These are phyloP conservation scores for Panthera uncia DNA, from an alignment of 2,113 vertebrate species.

Conservation along the genomic window DNA sequence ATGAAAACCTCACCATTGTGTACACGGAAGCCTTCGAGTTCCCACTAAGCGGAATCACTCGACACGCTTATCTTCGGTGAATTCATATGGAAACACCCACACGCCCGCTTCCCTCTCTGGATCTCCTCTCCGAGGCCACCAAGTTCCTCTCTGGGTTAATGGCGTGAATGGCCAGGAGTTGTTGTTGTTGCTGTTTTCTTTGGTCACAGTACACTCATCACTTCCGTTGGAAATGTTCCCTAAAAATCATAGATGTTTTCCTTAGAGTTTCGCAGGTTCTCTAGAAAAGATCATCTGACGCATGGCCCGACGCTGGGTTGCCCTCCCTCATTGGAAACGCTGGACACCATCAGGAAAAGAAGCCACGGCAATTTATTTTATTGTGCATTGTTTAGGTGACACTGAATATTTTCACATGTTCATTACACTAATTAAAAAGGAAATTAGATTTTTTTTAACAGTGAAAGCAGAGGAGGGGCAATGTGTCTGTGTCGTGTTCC, in stretches of 20 bases:
- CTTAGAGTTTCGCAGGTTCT: neutral
- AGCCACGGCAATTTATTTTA: neutral
- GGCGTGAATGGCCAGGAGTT: neutral
- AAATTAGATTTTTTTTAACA: slow-evolving; percentile 49
- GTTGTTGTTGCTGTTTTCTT: neutral
- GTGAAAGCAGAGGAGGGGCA: slow-evolving; percentile 32
- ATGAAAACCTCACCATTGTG: neutral
- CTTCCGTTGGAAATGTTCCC: neutral
- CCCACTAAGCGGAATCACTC: neutral
- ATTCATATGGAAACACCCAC: neutral
- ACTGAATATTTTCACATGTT: neutral
- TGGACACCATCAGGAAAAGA: neutral
- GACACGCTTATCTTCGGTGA: neutral
- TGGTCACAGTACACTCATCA: neutral
- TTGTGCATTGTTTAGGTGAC: neutral
- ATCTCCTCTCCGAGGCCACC: neutral
- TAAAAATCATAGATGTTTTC: slow-evolving; percentile 15
- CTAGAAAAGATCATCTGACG: neutral
- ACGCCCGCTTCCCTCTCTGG: neutral
- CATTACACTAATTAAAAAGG: slow-evolving; percentile 50
- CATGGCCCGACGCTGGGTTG: accelerated
- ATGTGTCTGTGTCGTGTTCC: neutral
- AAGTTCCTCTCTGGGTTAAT: neutral
- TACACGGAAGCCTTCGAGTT: neutral
- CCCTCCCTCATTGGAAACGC: neutral